Conservation (phyloP, 2,888 invertebrate species). For the Cremastinae sp. region DNA sequence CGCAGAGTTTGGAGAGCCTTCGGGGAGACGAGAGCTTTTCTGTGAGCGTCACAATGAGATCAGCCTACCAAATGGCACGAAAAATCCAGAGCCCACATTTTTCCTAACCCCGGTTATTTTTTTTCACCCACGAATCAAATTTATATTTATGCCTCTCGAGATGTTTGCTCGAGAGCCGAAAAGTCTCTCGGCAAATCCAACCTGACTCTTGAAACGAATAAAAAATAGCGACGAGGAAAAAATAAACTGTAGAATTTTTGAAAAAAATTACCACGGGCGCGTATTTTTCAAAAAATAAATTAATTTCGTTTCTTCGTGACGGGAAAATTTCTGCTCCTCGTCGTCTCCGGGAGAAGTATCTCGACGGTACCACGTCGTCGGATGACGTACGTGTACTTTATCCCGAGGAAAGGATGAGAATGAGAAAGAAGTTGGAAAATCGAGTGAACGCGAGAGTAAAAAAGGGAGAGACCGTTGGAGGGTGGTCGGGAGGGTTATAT, state of each 20-base stretch:
- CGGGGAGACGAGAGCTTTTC: constrained; percentile 7
- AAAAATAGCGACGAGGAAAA: not conserved
- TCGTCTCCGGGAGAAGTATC: constrained; percentile 36
- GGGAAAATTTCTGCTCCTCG: constrained; percentile 42
- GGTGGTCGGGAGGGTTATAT: not conserved
- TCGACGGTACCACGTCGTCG: constrained; percentile 42
- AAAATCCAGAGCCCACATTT: constrained; percentile 31
- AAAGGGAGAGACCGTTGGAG: constrained; percentile 17
- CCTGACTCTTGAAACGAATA: not conserved
- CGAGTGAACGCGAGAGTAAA: constrained; percentile 1
- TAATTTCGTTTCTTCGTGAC: not conserved
- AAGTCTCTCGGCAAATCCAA: constrained; percentile 28
- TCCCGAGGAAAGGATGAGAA: constrained; percentile 39
- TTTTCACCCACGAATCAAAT: constrained; percentile 21
- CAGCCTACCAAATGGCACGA: constrained; percentile 37
- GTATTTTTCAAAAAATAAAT: not conserved
- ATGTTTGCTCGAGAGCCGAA: constrained; percentile 13
- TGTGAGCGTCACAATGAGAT: constrained; percentile 27
- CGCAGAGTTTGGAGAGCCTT: constrained; percentile 23
- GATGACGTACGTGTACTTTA: constrained; percentile 49
- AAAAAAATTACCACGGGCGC: not conserved
- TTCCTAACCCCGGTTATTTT: not conserved
- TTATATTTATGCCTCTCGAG: constrained; percentile 14
- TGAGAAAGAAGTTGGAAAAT: constrained; percentile 28
- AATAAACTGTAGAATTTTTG: too few relatives aligned